Base-by-base conservation (phyloP, 2,888 invertebrate genomes). In the Agapetus fuscipes region DNA sequence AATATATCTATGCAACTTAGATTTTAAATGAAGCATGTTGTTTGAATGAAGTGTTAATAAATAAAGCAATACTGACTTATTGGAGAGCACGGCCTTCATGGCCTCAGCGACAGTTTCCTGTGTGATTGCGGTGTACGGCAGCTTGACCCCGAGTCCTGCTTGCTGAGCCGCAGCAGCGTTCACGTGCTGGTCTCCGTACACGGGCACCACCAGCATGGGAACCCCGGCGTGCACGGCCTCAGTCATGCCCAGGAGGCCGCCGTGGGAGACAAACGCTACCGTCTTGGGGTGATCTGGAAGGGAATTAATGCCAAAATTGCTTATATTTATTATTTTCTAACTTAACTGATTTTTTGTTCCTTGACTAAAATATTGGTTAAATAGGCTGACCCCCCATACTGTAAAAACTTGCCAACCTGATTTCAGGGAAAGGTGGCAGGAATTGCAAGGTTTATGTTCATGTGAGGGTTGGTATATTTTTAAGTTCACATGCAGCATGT, bases 31-130 rank as follows among this genome's bases (percentile, higher is more conserved):
- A 15, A 30, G 15, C n/a, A n/a, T 7, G 15, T 6, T 14, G 6
- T 7, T 30, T 14, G n/a, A 30, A 30, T 14, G 30, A 13, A 9
- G n/a, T 30, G 6, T 3, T 14, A 30, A 30, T 30, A 17, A n/a
- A n/a, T n/a, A n/a, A n/a, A n/a, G n/a, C n/a, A n/a, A 17, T 13
- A 5, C 11, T 31, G n/a, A 13, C 15, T 30, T n/a, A n/a, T 25
- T 35, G 36, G 66, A 61, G 37, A 77, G 53, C n/a, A 76, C 64
- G 50, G 58, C 70, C 51, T 62, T 65, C 30, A 78, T 59, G 11
- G 71, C 69, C 11, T 62, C 54, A n/a, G 67, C 51, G 26, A 78
- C 53, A 33, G 55, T 65, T 34, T 73, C 66, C 48, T 72, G 71
- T 5, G 64, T 64, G 36, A 58, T 54, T 3, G 64, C 58, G 26